Evolutionary conservation across 2,888 invertebrate genomes (phyloP), one percentile per base, ranked within the genome.

Genomic region (Tubulanus polymorphus): DNA sequence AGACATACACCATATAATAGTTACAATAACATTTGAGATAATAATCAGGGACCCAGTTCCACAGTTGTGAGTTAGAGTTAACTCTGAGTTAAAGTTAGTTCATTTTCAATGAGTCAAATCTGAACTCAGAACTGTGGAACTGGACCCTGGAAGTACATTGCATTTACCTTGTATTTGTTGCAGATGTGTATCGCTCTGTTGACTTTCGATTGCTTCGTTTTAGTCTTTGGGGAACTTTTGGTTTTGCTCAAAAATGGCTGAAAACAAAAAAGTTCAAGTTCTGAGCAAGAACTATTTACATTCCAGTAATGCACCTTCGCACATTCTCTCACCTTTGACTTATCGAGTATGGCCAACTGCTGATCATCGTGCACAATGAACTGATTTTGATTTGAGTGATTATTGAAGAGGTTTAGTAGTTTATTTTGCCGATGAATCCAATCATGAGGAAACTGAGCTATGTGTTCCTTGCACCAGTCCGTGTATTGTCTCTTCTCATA

Each of bases 331-430:
- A 84, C 83, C 76, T 82, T 81, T 35, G 81, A 73, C 69, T 85
- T 84, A 69, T 87, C 81, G 29, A 85, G 75, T 28, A 85, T 78
- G 76, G 85, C 85, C 46, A 91, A 84, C 50, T 84, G 84, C 49
- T 84, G 83, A 64, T 90, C 88, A 70, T 91, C 90, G 58, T 88
- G 85, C 52, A 90, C 78, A 15, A 91, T 79, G 30, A 91, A 81
- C 3, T 89, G 83, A 67, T 87, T 80, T 1, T 85, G 80, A 64
- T 85, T 83, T 0, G 80, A 74, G 0, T 85, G 82, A 78, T 90
- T 88, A 68, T 86, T 84, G 1, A 81, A 75, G 26, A 91, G 83
- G 54, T 85, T 84, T 15, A 81, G 81, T 6, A 88, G 84, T 20
- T 86, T 84, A 54, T 83, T 83, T 10, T 80, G 75, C 49, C 86